Conservation (phyloP, 2,888 invertebrate genomes). For the Idaea biselata region DNA sequence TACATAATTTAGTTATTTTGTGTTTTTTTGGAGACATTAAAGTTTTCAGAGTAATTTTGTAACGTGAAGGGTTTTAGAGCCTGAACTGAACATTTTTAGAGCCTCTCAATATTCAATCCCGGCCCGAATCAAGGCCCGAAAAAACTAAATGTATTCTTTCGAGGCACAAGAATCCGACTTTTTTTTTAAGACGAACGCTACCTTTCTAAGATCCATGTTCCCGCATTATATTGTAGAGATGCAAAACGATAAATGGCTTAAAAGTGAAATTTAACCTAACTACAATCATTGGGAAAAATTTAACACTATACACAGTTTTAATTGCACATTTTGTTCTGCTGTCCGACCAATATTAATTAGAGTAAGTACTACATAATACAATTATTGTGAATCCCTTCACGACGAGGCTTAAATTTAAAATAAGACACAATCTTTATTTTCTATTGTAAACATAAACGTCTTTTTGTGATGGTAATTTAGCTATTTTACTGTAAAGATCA, state of each 20-base stretch:
- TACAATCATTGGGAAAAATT: constrained; percentile 46
- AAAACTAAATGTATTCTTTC: not conserved
- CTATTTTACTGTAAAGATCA: not conserved
- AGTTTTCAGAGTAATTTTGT: not conserved
- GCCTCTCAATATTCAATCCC: not conserved
- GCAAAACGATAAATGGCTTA: constrained; percentile 38
- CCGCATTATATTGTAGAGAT: constrained; percentile 38
- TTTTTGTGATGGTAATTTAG: no score
- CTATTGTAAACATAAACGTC: no score
- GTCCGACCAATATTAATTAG: constrained; percentile 32
- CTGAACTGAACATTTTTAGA: not conserved
- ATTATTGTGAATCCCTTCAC: no score
- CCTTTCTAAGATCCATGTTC: constrained; percentile 30
- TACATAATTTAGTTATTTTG: no score
- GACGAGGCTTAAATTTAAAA: no score
- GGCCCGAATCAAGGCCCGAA: not conserved
- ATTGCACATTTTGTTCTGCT: constrained; percentile 50
- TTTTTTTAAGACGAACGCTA: constrained; percentile 26
- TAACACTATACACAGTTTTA: constrained; percentile 44
- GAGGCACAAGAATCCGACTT: not conserved
- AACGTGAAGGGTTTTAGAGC: not conserved
- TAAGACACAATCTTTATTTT: no score
- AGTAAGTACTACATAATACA: not conserved
- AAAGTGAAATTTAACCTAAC: constrained; percentile 46
- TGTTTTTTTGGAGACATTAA: not conserved